Evolutionary conservation across 2,113 vertebrate genomes (phyloP).

Genomic region (Lichenostomus cassidix): DNA sequence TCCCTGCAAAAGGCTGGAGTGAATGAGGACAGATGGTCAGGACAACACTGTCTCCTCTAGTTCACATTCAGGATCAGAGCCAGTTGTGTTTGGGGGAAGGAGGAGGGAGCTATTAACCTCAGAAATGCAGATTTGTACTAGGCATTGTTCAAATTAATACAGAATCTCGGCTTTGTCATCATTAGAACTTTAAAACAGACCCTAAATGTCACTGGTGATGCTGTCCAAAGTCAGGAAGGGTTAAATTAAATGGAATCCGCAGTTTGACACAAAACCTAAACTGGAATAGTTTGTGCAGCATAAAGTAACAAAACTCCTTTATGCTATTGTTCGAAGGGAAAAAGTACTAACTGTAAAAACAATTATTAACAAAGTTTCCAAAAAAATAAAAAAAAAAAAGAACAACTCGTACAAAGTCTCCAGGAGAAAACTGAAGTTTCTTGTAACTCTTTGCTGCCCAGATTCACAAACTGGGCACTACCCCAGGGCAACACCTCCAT

Average conservation of each 20-base stretch:
- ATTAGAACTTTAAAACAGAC: background rate
- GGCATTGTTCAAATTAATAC: background rate
- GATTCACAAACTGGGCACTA: background rate
- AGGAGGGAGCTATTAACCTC: background rate
- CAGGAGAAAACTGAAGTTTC: background rate
- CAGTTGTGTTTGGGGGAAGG: background rate
- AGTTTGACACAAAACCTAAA: background rate
- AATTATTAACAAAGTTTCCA: background rate
- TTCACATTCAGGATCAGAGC: background rate
- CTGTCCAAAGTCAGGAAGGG: background rate
- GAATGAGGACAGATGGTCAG: background rate
- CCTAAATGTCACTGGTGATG: background rate
- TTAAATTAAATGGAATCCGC: background rate
- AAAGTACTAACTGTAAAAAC: background rate
- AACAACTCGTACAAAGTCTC: background rate
- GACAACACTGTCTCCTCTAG: background rate
- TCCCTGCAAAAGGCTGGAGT: background rate
- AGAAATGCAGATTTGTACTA: background rate
- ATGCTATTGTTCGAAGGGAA: rapidly evolving
- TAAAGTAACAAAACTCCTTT: background rate
- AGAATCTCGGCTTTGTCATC: background rate
- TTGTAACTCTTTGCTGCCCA: background rate
- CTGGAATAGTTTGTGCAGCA: background rate
- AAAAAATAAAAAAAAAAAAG: background rate
- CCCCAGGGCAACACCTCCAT: background rate